phyloP scores from a whole-genome alignment of 2,888 invertebrate genomes.

The Andrena haemorrhoa region DNA sequence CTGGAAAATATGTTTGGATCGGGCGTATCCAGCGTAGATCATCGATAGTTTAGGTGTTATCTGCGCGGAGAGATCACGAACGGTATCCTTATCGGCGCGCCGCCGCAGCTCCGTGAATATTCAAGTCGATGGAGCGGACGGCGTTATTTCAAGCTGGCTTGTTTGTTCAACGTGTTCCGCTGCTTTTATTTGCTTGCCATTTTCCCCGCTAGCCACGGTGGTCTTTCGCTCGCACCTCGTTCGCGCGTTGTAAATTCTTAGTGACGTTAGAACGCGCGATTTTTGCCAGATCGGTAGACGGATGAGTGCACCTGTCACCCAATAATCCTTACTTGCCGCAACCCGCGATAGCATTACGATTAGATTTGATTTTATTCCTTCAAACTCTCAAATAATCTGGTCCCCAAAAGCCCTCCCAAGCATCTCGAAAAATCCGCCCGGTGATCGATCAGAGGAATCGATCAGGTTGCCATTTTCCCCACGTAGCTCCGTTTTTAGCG shows the following conservation, averaged over 20 bases:
- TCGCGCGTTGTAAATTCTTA: constrained; percentile 47
- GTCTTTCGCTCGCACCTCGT: constrained; percentile 32
- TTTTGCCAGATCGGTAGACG: background rate
- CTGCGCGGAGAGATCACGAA: constrained; percentile 54
- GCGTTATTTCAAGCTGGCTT: constrained; percentile 47
- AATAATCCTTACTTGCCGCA: too few relatives aligned
- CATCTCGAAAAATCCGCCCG: too few relatives aligned
- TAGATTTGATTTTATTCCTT: too few relatives aligned
- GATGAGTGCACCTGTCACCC: background rate
- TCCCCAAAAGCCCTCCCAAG: too few relatives aligned
- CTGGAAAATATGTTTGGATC: constrained; percentile 46
- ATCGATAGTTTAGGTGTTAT: constrained; percentile 46
- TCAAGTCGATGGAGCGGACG: constrained; percentile 26
- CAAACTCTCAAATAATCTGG: too few relatives aligned
- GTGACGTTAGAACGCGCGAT: background rate
- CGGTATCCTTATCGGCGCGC: constrained; percentile 46
- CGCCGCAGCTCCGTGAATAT: constrained; percentile 43
- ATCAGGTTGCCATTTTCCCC: background rate
- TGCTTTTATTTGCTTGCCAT: constrained; percentile 42
- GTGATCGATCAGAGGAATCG: background rate
- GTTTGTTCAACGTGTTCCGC: constrained; percentile 49
- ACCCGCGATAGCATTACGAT: too few relatives aligned
- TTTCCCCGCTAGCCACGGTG: constrained; percentile 6
- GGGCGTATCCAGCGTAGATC: constrained; percentile 34
- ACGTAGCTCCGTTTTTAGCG: background rate